These are phyloP conservation scores for Gnathonemus longibarbis DNA, from an alignment of 2,113 vertebrate species.

Conservation along the genomic window DNA sequence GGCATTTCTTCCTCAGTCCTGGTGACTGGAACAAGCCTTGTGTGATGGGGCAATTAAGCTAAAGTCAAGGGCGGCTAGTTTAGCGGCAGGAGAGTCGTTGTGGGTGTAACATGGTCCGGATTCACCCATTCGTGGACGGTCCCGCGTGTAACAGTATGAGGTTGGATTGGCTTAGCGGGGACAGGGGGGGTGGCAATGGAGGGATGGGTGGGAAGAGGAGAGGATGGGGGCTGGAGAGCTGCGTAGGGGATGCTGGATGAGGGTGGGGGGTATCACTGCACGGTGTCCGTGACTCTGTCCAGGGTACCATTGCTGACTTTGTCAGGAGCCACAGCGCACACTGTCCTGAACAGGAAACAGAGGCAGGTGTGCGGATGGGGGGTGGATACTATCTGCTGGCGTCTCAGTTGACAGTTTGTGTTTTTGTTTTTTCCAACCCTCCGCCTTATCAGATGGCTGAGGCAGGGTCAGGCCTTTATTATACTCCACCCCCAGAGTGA, in stretches of 20 bases:
- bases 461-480: constrained; percentile 8
- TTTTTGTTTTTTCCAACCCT: constrained; percentile 33
- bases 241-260: neutral
- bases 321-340: constrained; percentile 67
- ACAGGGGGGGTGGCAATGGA: neutral
- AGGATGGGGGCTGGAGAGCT: neutral
- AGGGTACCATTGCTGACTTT: constrained; percentile 69
- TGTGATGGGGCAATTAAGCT: neutral
- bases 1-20: neutral
- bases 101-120: neutral
- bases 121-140: neutral
- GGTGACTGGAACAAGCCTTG: neutral
- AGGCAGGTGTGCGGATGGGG: constrained; percentile 35
- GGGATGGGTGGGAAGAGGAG: neutral
- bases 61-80: neutral
- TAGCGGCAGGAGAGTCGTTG: neutral
- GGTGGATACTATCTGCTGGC: constrained; percentile 56
- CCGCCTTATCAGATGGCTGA: constrained; percentile 34
- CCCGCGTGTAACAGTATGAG: neutral
- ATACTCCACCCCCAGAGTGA: constrained; percentile 63
- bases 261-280: constrained; percentile 63
- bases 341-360: constrained; percentile 49
- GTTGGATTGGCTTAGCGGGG: neutral
- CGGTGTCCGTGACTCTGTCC: constrained; percentile 54
- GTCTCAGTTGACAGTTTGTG: constrained; percentile 49